These are phyloP conservation scores for Campaea margaritaria DNA, from an alignment of 2,888 invertebrate genomes.

Conservation along the genomic window DNA sequence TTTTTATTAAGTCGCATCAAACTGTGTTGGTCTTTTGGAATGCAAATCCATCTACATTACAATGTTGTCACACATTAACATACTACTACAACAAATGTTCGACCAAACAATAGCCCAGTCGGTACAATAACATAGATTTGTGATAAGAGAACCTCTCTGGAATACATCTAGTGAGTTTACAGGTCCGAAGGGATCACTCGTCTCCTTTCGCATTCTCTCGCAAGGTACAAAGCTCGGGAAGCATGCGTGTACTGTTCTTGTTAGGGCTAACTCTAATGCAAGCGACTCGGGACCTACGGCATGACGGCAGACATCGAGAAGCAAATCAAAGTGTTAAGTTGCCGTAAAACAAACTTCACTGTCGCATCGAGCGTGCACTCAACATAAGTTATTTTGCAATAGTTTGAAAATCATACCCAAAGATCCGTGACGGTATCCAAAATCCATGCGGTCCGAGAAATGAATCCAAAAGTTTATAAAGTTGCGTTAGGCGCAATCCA, in stretches of 20 bases:
- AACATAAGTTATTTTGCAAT: conserved; percentile 76
- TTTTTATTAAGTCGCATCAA: conserved; percentile 80
- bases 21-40: conserved; percentile 81
- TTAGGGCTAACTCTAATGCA: conserved; percentile 15
- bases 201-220: conserved; percentile 15
- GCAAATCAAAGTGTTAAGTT: conserved; percentile 61
- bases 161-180: conserved; percentile 7
- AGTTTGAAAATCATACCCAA: conserved; percentile 81
- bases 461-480: conserved; percentile 53
- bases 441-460: conserved; percentile 32
- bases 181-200: conserved; percentile 9
- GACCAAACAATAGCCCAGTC: conserved; percentile 28
- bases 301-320: conserved; percentile 58
- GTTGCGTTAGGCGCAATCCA: conserved; percentile 41
- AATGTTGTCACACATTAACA: conserved; percentile 29
- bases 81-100: conserved; percentile 23
- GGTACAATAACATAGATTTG: conserved; percentile 18
- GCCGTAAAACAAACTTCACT: conserved; percentile 65
- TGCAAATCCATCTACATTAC: conserved; percentile 76
- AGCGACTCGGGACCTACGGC: conserved; percentile 5
- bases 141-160: conserved; percentile 1
- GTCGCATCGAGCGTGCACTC: conserved; percentile 79
- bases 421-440: conserved; percentile 62
- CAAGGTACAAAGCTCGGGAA: conserved; percentile 16
- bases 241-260: conserved; percentile 17